Conservation (phyloP, 2,888 invertebrate genomes). For the Terebella lapidaria region DNA sequence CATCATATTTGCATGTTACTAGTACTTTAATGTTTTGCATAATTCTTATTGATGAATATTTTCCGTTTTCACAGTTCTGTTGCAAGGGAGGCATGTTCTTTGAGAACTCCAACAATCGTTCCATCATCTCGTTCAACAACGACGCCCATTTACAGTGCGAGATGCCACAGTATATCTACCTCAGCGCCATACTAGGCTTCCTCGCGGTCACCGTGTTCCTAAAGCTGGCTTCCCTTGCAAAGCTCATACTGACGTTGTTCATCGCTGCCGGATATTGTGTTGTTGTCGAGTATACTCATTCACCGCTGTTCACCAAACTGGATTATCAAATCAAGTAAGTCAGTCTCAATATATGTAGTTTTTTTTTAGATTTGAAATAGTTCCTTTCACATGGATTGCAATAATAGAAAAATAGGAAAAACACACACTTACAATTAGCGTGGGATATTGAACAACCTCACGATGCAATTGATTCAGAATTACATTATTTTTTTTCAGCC, state of each 20-base stretch:
- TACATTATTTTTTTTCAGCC: no score
- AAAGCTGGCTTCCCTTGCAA: conserved; percentile 74
- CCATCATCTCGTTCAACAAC: conserved; percentile 21
- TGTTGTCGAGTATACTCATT: conserved; percentile 76
- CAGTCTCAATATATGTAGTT: neutral
- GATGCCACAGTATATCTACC: conserved; percentile 78
- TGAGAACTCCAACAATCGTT: conserved; percentile 5
- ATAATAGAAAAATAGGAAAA: no score
- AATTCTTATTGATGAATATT: no score
- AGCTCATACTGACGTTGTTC: conserved; percentile 67
- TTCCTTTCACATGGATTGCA: no score
- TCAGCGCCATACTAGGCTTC: conserved; percentile 79
- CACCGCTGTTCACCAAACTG: conserved; percentile 74
- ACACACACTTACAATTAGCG: no score
- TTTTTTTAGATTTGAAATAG: no score
- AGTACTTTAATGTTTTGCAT: no score
- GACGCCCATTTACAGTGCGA: conserved; percentile 61
- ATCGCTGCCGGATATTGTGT: conserved; percentile 77
- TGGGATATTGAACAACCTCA: no score
- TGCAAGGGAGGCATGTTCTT: conserved; percentile 42
- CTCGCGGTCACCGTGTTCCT: conserved; percentile 81
- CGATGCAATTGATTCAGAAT: no score
- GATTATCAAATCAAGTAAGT: conserved; percentile 56
- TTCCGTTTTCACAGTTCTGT: conserved; percentile 38
- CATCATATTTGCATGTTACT: no score